Evolutionary conservation across 2,797 vertebrate genomes (phyloP).

Genomic region (Pachyuromys duprasi): DNA sequence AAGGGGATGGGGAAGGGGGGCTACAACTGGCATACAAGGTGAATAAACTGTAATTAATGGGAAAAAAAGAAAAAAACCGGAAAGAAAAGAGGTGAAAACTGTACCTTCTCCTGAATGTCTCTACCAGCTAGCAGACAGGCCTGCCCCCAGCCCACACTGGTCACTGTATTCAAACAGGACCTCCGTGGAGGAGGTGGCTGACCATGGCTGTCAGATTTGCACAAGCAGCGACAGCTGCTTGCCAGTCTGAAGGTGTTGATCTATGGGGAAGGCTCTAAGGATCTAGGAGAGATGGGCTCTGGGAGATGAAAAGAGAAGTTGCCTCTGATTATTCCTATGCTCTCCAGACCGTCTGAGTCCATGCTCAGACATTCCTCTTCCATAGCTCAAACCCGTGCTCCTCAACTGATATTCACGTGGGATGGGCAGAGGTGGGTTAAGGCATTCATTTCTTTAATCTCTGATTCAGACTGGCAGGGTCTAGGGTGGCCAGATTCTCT

Average conservation of each 20-base stretch:
- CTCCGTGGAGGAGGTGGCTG: background rate
- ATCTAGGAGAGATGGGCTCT: constrained; percentile 25
- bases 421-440: background rate
- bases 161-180: constrained; percentile 63
- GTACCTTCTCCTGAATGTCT: constrained; percentile 30
- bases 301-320: background rate
- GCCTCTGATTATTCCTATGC: background rate
- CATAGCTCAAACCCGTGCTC: background rate
- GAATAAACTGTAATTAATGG: too few species aligned
- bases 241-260: constrained; percentile 14
- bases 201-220: constrained; percentile 37
- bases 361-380: background rate
- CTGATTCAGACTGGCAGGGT: background rate
- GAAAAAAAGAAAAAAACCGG: too few species aligned
- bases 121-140: constrained; percentile 40
- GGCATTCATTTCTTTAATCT: background rate
- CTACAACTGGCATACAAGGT: too few species aligned
- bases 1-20: too few species aligned
- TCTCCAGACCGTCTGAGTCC: background rate
- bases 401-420: background rate
- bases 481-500: background rate
- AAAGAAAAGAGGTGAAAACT: constrained; percentile 54
- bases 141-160: background rate
- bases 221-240: background rate
- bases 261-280: constrained; percentile 9